These are phyloP conservation scores for Menura novaehollandiae DNA, from an alignment of 2,113 vertebrate species.

Conservation along the genomic window DNA sequence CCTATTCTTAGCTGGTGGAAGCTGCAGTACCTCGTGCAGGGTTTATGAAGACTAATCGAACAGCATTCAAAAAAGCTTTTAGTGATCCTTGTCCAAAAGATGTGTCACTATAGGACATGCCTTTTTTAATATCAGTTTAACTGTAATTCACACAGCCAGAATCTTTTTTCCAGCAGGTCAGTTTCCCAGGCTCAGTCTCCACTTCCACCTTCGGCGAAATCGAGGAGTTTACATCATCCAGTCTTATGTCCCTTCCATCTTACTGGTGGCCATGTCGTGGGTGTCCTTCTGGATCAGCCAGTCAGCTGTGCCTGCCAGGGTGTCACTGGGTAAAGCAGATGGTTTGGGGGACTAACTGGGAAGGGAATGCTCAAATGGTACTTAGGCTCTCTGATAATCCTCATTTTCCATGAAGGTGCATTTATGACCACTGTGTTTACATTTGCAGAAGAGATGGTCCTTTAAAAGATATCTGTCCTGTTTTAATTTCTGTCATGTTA, in stretches of 20 bases:
- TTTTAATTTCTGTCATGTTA: background rate
- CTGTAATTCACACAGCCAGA: background rate
- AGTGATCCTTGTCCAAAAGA: background rate
- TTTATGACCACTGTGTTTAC: background rate
- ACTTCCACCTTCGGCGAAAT: slow-evolving; percentile 88
- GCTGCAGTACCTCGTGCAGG: background rate
- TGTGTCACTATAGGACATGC: background rate
- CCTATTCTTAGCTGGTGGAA: slow-evolving; percentile 54
- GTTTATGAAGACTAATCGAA: background rate
- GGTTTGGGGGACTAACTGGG: background rate
- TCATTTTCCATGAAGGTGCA: background rate
- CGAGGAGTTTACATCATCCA: slow-evolving; percentile 97
- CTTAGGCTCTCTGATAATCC: background rate
- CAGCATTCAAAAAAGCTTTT: background rate
- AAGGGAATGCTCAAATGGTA: background rate
- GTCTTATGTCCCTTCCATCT: slow-evolving; percentile 94
- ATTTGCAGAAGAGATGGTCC: background rate
- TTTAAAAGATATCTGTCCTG: background rate
- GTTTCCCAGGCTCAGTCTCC: slow-evolving; percentile 92
- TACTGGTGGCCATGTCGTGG: slow-evolving; percentile 98
- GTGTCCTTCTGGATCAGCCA: slow-evolving; percentile 99
- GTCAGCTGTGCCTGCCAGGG: slow-evolving; percentile 93
- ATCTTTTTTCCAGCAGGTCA: slow-evolving; percentile 79
- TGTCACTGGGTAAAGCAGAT: slow-evolving; percentile 83
- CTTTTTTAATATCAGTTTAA: background rate